These are phyloP conservation scores for Solen grandis DNA, from an alignment of 1,140 invertebrate genomes.

Conservation along the genomic window DNA sequence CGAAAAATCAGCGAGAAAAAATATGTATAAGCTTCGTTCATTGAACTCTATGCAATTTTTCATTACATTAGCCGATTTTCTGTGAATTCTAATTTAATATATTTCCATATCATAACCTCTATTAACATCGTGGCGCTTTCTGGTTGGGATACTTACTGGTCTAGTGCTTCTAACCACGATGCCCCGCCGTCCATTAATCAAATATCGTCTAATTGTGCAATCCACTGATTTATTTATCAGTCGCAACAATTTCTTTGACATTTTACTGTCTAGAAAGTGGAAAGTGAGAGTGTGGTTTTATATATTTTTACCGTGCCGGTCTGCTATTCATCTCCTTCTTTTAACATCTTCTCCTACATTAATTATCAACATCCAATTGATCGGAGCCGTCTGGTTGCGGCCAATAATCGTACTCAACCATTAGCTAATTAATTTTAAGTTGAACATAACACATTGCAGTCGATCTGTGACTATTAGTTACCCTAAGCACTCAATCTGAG, in stretches of 20 bases:
- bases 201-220: conserved; percentile 12
- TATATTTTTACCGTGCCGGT: conserved; percentile 9
- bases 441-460: background rate
- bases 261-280: background rate
- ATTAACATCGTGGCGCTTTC: no score
- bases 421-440: conserved; percentile 49
- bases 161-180: no score
- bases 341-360: conserved; percentile 29
- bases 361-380: conserved; percentile 36
- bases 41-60: no score
- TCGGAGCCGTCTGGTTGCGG: conserved; percentile 11
- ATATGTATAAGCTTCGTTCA: no score
- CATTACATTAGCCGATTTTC: no score
- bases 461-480: background rate
- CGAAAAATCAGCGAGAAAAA: no score
- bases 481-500: background rate
- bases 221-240: conserved; percentile 22
- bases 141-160: no score
- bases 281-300: conserved; percentile 3
- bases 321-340: conserved; percentile 13
- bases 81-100: no score
- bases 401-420: conserved; percentile 28
- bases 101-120: no score
- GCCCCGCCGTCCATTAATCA: no score
- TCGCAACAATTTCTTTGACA: conserved; percentile 23